These are phyloP conservation scores for Phania funesta DNA, from an alignment of 2,888 invertebrate species.

Conservation along the genomic window DNA sequence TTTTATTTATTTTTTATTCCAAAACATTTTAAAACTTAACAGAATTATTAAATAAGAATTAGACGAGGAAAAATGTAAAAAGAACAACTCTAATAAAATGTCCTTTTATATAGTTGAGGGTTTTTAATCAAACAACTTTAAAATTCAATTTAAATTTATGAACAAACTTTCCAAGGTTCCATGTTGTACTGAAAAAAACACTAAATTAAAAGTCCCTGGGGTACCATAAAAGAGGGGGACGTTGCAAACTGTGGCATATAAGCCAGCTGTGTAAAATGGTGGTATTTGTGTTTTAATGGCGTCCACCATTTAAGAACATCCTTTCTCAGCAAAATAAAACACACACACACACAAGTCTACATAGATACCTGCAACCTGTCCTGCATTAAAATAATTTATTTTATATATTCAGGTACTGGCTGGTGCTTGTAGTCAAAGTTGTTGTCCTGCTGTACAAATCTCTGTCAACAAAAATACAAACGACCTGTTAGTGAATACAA, in stretches of 20 bases:
- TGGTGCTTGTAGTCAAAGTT: conserved; percentile 4
- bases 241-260: conserved; percentile 5
- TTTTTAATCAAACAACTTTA: conserved; percentile 31
- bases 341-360: not conserved
- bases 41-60: not conserved
- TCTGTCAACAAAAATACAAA: conserved; percentile 47
- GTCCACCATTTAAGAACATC: conserved; percentile 15
- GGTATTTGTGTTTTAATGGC: conserved; percentile 43
- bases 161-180: conserved; percentile 42
- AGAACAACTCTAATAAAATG: conserved; percentile 1
- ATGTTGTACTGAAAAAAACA: conserved; percentile 3
- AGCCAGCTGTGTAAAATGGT: conserved; percentile 16
- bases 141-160: conserved; percentile 57
- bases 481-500: conserved; percentile 49
- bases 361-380: not conserved
- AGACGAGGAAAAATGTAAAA: not conserved
- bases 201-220: conserved; percentile 11
- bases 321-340: not conserved
- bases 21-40: no score
- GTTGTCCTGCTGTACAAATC: conserved; percentile 29
- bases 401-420: not conserved
- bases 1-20: no score
- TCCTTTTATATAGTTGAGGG: conserved; percentile 1
- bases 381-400: not conserved
- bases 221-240: conserved; percentile 42